phyloP scores from a whole-genome alignment of 2,797 vertebrate genomes.

The Etheostoma nigrum region DNA sequence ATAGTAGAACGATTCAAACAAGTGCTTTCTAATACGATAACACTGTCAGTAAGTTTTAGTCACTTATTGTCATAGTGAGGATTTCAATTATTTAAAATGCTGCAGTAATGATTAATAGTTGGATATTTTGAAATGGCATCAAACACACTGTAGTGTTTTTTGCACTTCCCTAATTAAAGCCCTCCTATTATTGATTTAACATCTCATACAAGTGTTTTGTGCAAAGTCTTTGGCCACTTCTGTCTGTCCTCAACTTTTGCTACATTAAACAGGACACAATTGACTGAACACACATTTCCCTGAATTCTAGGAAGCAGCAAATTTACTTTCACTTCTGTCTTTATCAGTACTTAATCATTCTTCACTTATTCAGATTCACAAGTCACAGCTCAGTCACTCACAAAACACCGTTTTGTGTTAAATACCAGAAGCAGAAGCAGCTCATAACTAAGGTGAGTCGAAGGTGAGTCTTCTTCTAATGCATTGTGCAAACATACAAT shows the following conservation, averaged over 20 bases:
- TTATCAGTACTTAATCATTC: not conserved
- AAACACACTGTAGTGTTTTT: not conserved
- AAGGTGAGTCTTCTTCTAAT: not conserved
- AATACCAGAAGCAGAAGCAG: not conserved
- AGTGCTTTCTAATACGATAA: not conserved
- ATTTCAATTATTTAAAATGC: not conserved
- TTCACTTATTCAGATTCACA: constrained; percentile 18
- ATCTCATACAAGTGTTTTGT: not conserved
- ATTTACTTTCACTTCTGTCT: constrained; percentile 31
- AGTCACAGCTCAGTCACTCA: not conserved
- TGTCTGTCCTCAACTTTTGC: not conserved
- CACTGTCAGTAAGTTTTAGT: not conserved
- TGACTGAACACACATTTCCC: not conserved
- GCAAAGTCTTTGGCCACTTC: not conserved
- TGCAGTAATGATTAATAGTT: not conserved
- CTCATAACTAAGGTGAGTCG: not conserved
- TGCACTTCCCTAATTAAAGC: not conserved
- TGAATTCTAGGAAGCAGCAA: constrained; percentile 28
- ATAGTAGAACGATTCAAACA: not conserved
- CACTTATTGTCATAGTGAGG: not conserved
- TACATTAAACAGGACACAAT: constrained; percentile 13
- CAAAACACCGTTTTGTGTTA: not conserved
- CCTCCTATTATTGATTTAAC: not conserved
- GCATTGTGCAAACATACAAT: not conserved
- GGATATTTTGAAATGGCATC: not conserved